Conservation (phyloP, 2,888 invertebrate species). For the Eupithecia inturbata region DNA sequence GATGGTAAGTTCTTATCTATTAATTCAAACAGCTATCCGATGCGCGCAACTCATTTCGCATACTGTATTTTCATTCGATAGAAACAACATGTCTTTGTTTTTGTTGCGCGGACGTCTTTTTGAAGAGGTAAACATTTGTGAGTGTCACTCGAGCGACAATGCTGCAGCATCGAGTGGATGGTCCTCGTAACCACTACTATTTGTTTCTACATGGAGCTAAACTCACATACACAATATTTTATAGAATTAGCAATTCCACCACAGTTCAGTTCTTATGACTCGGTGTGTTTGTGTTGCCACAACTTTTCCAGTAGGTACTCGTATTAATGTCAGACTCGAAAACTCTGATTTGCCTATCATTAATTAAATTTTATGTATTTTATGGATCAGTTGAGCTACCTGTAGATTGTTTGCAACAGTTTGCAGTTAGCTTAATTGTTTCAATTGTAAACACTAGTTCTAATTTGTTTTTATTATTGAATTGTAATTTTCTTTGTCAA, state of each 20-base stretch:
- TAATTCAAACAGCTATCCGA: not conserved
- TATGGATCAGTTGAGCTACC: too few species aligned
- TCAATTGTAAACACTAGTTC: too few species aligned
- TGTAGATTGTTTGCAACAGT: too few species aligned
- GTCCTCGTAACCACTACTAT: conserved; percentile 55
- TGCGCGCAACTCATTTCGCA: conserved; percentile 2
- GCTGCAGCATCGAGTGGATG: conserved; percentile 64
- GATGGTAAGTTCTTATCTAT: not conserved
- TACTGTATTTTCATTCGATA: conserved; percentile 14
- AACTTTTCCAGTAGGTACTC: not conserved
- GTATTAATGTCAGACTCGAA: not conserved
- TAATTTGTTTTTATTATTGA: too few species aligned
- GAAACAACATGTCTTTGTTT: conserved; percentile 40
- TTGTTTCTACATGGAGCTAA: conserved; percentile 38
- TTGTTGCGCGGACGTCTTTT: conserved; percentile 48
- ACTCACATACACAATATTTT: not conserved
- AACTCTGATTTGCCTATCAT: not conserved
- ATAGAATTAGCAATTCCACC: not conserved
- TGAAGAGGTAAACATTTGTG: conserved; percentile 74
- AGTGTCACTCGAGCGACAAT: conserved; percentile 73
- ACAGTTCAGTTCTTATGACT: not conserved
- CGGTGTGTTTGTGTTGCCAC: not conserved
- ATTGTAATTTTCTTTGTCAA: too few species aligned
- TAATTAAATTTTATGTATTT: not conserved
- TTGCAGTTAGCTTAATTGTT: too few species aligned